These are phyloP conservation scores for Gnathonemus longibarbis DNA, from an alignment of 2,113 vertebrate genomes.

Conservation along the genomic window DNA sequence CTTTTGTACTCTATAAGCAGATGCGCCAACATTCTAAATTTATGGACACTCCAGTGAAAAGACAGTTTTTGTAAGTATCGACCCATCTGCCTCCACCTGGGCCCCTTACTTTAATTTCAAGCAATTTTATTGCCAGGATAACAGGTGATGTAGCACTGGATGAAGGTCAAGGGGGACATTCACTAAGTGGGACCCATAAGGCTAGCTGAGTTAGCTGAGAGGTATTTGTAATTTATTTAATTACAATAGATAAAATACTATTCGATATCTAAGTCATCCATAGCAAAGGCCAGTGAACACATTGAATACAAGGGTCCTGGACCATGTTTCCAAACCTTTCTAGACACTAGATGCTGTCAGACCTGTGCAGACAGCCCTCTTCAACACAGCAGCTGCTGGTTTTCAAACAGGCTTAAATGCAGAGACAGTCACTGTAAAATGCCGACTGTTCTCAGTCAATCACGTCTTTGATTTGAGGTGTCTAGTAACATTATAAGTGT, in stretches of 20 bases:
- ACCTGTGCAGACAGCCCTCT: neutral
- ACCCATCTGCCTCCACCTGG: neutral
- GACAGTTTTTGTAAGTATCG: neutral
- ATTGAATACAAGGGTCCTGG: neutral
- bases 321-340: neutral
- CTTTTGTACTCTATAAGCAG: neutral
- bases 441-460: neutral
- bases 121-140: neutral
- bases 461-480: neutral
- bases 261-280: neutral
- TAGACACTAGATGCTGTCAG: neutral
- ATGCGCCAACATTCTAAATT: neutral
- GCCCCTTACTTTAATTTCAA: neutral
- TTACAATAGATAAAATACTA: neutral
- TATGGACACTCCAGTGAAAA: neutral
- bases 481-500: neutral
- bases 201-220: neutral
- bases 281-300: neutral
- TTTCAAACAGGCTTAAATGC: neutral
- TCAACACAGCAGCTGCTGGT: neutral
- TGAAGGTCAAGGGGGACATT: neutral
- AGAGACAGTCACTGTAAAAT: neutral
- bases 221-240: neutral
- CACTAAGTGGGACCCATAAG: neutral
- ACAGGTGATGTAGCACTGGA: neutral